Evolutionary conservation across 2,888 invertebrate species (phyloP).

Genomic region (Eurois occulta): DNA sequence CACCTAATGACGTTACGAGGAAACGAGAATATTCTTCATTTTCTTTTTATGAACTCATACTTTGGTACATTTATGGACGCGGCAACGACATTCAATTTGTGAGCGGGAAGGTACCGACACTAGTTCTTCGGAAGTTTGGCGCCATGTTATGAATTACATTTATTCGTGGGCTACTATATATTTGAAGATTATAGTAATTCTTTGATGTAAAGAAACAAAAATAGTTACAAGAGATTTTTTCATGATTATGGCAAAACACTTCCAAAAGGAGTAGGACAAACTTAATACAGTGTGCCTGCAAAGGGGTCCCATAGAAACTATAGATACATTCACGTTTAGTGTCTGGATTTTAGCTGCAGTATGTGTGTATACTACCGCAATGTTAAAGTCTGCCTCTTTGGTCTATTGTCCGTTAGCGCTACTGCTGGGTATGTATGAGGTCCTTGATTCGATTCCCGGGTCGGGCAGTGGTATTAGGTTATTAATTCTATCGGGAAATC

Average conservation of each 20-base stretch:
- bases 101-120: constrained; percentile 22
- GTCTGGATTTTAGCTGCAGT: background rate
- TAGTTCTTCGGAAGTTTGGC: constrained; percentile 42
- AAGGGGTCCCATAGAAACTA: background rate
- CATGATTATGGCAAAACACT: constrained; percentile 1
- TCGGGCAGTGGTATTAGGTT: background rate
- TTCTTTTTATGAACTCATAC: constrained; percentile 33
- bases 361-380: background rate
- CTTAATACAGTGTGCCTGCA: background rate
- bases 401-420: background rate
- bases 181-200: background rate
- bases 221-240: background rate
- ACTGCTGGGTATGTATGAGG: background rate
- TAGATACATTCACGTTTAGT: constrained; percentile 1
- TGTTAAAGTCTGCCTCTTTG: background rate
- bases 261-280: background rate
- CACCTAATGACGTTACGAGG: constrained; percentile 67
- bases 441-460: background rate
- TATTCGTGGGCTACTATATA: background rate
- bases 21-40: constrained; percentile 55
- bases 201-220: background rate
- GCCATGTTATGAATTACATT: constrained; percentile 35
- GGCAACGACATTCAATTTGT: constrained; percentile 12
- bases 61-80: constrained; percentile 29
- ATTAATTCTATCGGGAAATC: background rate